Evolutionary conservation across 1,140 invertebrate genomes (phyloP).

Genomic region (Diprion similis): DNA sequence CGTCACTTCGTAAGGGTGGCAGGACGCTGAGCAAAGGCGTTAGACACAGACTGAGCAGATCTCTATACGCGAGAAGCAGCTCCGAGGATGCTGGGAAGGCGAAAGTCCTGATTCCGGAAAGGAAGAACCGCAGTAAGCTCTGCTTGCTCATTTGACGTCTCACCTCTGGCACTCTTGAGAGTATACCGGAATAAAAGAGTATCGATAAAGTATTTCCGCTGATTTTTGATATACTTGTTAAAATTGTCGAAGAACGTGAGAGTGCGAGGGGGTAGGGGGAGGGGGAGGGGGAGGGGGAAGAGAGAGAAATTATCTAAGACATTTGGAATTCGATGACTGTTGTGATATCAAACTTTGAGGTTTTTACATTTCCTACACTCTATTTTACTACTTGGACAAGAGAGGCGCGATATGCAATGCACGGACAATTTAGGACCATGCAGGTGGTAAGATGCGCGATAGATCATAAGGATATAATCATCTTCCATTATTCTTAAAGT

Average conservation of each 20-base stretch:
- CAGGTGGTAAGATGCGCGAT: neutral
- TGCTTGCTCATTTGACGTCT: constrained; percentile 60
- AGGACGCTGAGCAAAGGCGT: constrained; percentile 58
- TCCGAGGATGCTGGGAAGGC: constrained; percentile 55
- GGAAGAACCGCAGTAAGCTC: constrained; percentile 57
- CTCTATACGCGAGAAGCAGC: constrained; percentile 62
- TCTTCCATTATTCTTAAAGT: constrained; percentile 6
- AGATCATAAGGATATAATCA: neutral
- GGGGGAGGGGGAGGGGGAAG: too few species aligned
- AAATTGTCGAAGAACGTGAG: too few species aligned
- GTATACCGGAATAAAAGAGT: constrained; percentile 54
- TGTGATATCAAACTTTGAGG: constrained; percentile 1
- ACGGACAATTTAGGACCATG: neutral
- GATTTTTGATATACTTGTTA: too few species aligned
- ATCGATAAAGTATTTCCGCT: neutral
- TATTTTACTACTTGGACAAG: constrained; percentile 1
- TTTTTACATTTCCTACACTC: neutral
- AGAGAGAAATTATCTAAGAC: too few species aligned
- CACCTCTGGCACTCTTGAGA: constrained; percentile 54
- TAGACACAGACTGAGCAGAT: constrained; percentile 56
- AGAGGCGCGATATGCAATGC: neutral
- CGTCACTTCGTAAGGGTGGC: constrained; percentile 63
- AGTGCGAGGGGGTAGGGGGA: too few species aligned
- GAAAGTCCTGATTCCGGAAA: constrained; percentile 54
- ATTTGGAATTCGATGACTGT: neutral